Percentiles rank a stretch among this genome's conserved stretches.
phyloP scores from a whole-genome alignment of 1,140 invertebrate species.

The Lucilia sericata region DNA sequence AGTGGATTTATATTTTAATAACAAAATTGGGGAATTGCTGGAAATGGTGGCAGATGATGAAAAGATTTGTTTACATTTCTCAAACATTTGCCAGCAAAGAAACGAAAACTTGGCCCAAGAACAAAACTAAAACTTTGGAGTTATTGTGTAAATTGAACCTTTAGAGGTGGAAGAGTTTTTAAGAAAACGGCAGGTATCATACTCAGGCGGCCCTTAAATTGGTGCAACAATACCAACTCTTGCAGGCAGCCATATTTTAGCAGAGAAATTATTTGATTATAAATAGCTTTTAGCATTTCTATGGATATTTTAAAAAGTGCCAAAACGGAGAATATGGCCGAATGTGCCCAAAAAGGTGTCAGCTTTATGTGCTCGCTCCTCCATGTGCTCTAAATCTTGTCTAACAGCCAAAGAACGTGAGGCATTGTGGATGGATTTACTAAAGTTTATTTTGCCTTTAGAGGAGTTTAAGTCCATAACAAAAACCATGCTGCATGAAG shows the following conservation, averaged over 20 bases:
- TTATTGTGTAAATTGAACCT: constrained; percentile 75
- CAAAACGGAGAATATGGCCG: constrained; percentile 45
- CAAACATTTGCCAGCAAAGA: constrained; percentile 73
- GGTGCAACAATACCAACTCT: constrained; percentile 65
- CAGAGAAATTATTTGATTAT: constrained; percentile 69
- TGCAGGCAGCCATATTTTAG: constrained; percentile 67
- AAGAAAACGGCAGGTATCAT: constrained; percentile 53
- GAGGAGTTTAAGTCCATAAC: constrained; percentile 62
- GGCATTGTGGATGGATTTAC: constrained; percentile 67
- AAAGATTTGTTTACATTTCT: constrained; percentile 74
- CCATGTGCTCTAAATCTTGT: constrained; percentile 63
- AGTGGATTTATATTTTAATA: constrained; percentile 69
- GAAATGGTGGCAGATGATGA: constrained; percentile 66
- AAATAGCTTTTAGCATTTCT: constrained; percentile 68
- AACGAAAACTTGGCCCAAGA: constrained; percentile 70
- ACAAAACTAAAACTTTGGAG: constrained; percentile 75
- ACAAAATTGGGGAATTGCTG: constrained; percentile 64
- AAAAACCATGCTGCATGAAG: constrained; percentile 69
- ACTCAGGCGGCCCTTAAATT: constrained; percentile 67
- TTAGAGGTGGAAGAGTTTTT: constrained; percentile 59
- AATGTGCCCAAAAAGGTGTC: constrained; percentile 57
- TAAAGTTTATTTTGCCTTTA: constrained; percentile 65
- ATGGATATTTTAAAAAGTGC: constrained; percentile 60
- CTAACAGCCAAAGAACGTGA: constrained; percentile 63
- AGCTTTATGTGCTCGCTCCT: constrained; percentile 66